Evolutionary conservation across 2,797 vertebrate species (phyloP), one percentile per base, ranked within the genome.

Genomic region (Sebastes wilsoni): DNA sequence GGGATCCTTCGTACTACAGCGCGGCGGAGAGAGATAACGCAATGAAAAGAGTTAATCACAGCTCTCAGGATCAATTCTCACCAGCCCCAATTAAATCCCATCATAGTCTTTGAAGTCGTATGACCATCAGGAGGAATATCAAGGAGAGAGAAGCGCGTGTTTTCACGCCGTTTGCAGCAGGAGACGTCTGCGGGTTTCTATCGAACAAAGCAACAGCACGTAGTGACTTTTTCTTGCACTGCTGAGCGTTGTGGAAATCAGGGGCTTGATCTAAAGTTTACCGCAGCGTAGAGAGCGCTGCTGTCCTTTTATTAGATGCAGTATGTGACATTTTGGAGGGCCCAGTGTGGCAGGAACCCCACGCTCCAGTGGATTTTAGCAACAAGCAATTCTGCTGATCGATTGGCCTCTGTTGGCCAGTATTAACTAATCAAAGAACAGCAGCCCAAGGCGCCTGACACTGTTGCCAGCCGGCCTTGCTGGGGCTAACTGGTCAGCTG

Each of bases 351-450:
- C 84, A 84, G 84, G 59, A 80, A 38, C 81, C 77, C 73, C 67
- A 84, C 42, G 83, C 89, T 89, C 84, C 82, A 77, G 75, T 75
- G 72, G 89, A 83, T 87, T 89, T 88, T 38, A 86, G 89, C 88
- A 91, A 83, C 88, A 85, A 89, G 84, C 89, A 82, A 69, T 91
- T 77, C 86, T 73, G 86, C 66, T 52, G 78, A 93, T 92, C 87
- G 81, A 91, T 91, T 64, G 84, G 85, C 82, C 84, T 88, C 87
- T 87, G 80, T 89, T 88, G 84, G 36, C 76, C 83, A 55, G 85
- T 88, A 75, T 91, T 91, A 92, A 88, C 87, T 82, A 80, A 91
- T 91, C 83, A 91, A 87, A 90, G 89, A 77, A 54, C 56, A 87
- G 25, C 69, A 77, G 87, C 83, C 60, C 64, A 9, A 59, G 81